Base-by-base conservation (phyloP, 2,113 vertebrate genomes). In the Ceuthmochares aereus region DNA sequence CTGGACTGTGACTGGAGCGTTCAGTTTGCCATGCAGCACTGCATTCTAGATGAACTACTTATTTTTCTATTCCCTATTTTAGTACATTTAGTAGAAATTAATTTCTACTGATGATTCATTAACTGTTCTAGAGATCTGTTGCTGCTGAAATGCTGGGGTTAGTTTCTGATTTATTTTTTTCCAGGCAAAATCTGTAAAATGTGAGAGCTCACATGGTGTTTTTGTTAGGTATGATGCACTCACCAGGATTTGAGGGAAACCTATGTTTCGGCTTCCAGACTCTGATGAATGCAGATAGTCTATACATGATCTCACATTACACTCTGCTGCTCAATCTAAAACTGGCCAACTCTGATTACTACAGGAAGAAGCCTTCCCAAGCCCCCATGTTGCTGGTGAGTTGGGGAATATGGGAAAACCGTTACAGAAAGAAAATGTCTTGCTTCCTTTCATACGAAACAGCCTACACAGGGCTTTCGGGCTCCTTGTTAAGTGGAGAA, bases 291-390 rank as follows among this genome's bases (percentile, higher is more conserved):
- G 99, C 99, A 0, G 99, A 99, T 84, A 99, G 99, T 36, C 97
- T 99, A 42, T 99, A 99, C 93, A 96, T 99, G 63, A 97, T 99
- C 7, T 98, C 99, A 1, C 99, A 98, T 97, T 99, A 98, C 23
- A 98, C 98, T n/a, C 98, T 99, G 37, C 98, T 99, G 78, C 99
- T 99, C 93, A 99, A 99, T 90, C 98, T 99, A 76, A 99, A 99
- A 89, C 98, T 99, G 52, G 98, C 98, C 91, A 99, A 98, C 55
- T 97, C 98, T 0, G 99, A 99, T 96, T 99, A 98, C 98, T 99
- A 99, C 98, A 97, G 98, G 29, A 98, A 98, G 83, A 98, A 99
- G 52, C 97, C 98, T 4, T 49, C 98, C 20, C 97, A 98, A 58
- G 94, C 98, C 0, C 97, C 98, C 5, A 96, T 99, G 69, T 97